A percentile compares a stretch with the other conserved stretches of the same genome.
Evolutionary conservation across 2,113 vertebrate genomes (phyloP).

Genomic region (Dasypus novemcinctus): DNA sequence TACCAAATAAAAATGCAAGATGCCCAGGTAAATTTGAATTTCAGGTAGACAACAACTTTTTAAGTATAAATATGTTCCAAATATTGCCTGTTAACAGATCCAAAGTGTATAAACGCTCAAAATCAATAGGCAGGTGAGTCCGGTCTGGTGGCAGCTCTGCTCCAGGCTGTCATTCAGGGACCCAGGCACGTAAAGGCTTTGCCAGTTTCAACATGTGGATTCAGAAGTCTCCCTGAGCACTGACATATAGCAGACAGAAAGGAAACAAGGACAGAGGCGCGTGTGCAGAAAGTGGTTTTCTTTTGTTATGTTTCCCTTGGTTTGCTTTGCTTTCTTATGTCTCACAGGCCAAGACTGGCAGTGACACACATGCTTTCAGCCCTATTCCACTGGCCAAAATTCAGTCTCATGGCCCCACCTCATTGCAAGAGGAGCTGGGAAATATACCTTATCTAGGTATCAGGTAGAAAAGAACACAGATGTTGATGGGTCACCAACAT

Average conservation of each 20-base stretch:
- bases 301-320: neutral
- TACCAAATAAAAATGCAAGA: slow-evolving; percentile 36
- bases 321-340: neutral
- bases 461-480: neutral
- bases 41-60: neutral
- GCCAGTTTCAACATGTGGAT: neutral
- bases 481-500: neutral
- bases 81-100: slow-evolving; percentile 2
- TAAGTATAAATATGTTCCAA: neutral
- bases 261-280: neutral
- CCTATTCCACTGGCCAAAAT: neutral
- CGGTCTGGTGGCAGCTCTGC: neutral
- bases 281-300: neutral
- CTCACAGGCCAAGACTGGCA: neutral
- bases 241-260: neutral
- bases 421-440: neutral
- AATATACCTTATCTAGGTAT: neutral
- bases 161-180: neutral
- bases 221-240: neutral
- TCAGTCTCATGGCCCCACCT: neutral
- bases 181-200: neutral
- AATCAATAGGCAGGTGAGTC: neutral
- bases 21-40: neutral
- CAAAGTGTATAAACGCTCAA: neutral
- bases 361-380: neutral